phyloP scores from a whole-genome alignment of 64 coral and sea anemone genomes.

The Montipora cactus region DNA sequence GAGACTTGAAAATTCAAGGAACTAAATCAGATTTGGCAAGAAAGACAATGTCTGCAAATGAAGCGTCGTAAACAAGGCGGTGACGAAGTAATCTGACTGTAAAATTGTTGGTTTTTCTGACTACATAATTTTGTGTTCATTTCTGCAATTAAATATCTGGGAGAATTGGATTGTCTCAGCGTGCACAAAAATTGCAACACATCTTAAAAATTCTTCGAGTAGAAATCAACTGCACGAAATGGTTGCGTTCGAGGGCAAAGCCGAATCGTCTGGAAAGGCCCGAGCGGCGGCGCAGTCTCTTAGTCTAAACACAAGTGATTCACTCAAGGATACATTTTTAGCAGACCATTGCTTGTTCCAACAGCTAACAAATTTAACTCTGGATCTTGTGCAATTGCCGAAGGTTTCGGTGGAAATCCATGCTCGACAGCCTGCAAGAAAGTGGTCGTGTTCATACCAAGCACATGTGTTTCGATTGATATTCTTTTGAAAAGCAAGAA shows the following conservation, averaged over 20 bases:
- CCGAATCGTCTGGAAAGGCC: slow-evolving; percentile 36
- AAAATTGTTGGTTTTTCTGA: neutral
- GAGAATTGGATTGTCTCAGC: neutral
- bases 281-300: neutral
- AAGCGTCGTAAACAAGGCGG: neutral
- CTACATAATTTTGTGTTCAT: neutral
- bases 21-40: neutral
- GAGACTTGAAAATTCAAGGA: neutral
- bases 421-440: slow-evolving; percentile 97
- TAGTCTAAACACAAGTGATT: neutral
- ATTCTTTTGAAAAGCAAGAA: slow-evolving; percentile 49
- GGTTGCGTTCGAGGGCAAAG: slow-evolving; percentile 24
- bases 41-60: neutral
- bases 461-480: slow-evolving; percentile 85
- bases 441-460: slow-evolving; percentile 60
- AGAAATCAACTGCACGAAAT: neutral
- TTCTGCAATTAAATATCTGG: neutral
- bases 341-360: slow-evolving; percentile 89
- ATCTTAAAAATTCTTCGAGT: neutral
- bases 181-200: neutral
- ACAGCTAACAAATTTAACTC: slow-evolving; percentile 86
- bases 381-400: slow-evolving; percentile 95
- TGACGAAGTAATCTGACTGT: neutral
- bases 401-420: slow-evolving; percentile 99
- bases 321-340: slow-evolving; percentile 97